These are phyloP conservation scores for Ophioninae sp. DNA, from an alignment of 2,888 invertebrate genomes.

Conservation along the genomic window DNA sequence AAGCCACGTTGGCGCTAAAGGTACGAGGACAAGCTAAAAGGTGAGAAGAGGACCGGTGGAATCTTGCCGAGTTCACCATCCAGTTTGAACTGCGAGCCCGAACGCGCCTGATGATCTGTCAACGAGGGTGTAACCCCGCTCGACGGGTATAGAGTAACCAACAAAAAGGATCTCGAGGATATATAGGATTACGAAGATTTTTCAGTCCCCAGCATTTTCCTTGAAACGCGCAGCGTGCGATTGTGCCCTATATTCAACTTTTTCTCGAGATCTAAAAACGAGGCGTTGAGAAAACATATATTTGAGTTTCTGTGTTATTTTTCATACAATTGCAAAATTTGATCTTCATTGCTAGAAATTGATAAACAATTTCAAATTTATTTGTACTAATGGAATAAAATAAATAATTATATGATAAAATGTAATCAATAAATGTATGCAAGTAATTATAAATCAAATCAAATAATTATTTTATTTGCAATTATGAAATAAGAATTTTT, in stretches of 20 bases:
- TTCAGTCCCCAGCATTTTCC: constrained; percentile 17
- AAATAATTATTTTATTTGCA: too few species aligned
- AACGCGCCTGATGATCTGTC: constrained; percentile 21
- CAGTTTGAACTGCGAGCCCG: constrained; percentile 11
- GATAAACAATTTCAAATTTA: too few species aligned
- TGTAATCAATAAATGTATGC: too few species aligned
- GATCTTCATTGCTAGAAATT: not conserved
- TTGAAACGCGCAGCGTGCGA: constrained; percentile 29
- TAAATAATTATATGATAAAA: too few species aligned
- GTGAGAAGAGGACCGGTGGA: constrained; percentile 36
- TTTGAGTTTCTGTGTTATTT: not conserved
- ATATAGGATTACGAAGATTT: constrained; percentile 33
- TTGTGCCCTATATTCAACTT: constrained; percentile 26
- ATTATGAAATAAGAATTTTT: not conserved
- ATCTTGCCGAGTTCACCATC: constrained; percentile 28
- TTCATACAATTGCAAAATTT: not conserved
- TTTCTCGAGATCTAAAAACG: not conserved
- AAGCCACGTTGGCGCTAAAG: constrained; percentile 38
- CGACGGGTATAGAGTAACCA: constrained; percentile 19
- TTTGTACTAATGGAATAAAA: too few species aligned
- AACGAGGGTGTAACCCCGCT: constrained; percentile 23
- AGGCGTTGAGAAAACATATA: constrained; percentile 31
- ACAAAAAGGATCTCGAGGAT: constrained; percentile 34
- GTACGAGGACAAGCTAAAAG: constrained; percentile 33
- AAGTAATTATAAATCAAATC: too few species aligned